Conservation (phyloP, 2,888 invertebrate genomes). For the Ochropleura leucogaster region DNA sequence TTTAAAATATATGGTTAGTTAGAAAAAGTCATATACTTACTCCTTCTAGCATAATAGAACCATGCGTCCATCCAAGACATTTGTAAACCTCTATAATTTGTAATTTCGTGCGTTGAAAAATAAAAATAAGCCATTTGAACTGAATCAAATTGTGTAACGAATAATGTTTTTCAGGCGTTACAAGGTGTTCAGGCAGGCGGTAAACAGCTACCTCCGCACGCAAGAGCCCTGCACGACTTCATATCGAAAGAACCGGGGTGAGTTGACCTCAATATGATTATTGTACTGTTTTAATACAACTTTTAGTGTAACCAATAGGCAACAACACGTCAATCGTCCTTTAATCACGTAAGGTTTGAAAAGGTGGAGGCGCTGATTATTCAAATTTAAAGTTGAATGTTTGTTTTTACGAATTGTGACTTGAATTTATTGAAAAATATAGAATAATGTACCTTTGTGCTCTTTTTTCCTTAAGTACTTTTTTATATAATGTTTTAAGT, state of each 20-base stretch:
- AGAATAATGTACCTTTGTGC: no score
- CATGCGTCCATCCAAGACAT: neutral
- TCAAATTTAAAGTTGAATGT: no score
- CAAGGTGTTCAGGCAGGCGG: conserved; percentile 78
- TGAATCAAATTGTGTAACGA: neutral
- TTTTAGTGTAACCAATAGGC: neutral
- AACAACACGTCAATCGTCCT: neutral
- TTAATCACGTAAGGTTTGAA: neutral
- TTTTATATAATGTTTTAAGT: no score
- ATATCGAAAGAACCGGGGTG: conserved; percentile 96
- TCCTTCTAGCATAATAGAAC: no score
- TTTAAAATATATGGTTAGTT: no score
- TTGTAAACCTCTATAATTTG: neutral
- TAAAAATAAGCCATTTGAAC: neutral
- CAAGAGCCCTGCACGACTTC: conserved; percentile 96
- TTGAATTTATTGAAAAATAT: neutral
- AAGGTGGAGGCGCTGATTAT: neutral
- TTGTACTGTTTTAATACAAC: neutral
- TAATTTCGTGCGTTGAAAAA: conserved; percentile 6
- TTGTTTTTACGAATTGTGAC: neutral
- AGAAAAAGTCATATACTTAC: no score
- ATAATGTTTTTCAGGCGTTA: conserved; percentile 67
- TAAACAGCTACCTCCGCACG: conserved; percentile 95
- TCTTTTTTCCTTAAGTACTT: no score
- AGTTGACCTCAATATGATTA: conserved; percentile 38